Conservation (phyloP, 2,113 vertebrate genomes). For the Syngnathus floridae region DNA sequence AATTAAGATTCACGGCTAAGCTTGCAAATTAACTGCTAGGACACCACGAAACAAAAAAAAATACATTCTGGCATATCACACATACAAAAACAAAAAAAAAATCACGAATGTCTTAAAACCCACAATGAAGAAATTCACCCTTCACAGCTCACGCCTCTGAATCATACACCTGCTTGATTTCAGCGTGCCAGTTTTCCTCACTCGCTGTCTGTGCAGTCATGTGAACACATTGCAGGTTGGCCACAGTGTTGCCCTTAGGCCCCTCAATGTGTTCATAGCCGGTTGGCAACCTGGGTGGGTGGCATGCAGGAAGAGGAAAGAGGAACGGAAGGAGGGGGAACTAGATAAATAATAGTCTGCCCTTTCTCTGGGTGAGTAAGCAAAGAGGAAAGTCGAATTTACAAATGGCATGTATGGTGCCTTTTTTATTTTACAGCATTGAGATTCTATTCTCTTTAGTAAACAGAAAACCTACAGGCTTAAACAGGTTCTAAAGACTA, state of each 20-base stretch:
- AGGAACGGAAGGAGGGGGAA: conserved; percentile 41
- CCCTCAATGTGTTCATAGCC: conserved; percentile 72
- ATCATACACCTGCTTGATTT: conserved; percentile 76
- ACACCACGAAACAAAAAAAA: conserved; percentile 24
- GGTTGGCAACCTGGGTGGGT: conserved; percentile 43
- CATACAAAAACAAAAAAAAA: conserved; percentile 28
- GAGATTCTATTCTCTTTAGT: conserved; percentile 36
- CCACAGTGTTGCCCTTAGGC: conserved; percentile 71
- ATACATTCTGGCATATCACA: conserved; percentile 14
- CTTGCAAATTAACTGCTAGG: not conserved
- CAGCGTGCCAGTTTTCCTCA: conserved; percentile 69
- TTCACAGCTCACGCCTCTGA: conserved; percentile 71
- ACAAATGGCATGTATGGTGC: conserved; percentile 45
- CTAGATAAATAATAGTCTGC: conserved; percentile 63
- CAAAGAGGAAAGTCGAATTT: conserved; percentile 47
- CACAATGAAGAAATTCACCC: conserved; percentile 68
- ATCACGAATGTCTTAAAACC: conserved; percentile 58
- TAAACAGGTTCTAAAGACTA: too few species aligned
- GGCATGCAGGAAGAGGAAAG: conserved; percentile 35
- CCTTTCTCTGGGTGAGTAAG: conserved; percentile 63
- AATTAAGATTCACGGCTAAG: not conserved
- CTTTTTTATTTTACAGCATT: conserved; percentile 51
- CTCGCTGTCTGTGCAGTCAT: conserved; percentile 72
- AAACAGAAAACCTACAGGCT: conserved; percentile 38
- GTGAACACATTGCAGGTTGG: conserved; percentile 73